phyloP scores from a whole-genome alignment of 2,888 invertebrate species.

The Drosophila borealis region DNA sequence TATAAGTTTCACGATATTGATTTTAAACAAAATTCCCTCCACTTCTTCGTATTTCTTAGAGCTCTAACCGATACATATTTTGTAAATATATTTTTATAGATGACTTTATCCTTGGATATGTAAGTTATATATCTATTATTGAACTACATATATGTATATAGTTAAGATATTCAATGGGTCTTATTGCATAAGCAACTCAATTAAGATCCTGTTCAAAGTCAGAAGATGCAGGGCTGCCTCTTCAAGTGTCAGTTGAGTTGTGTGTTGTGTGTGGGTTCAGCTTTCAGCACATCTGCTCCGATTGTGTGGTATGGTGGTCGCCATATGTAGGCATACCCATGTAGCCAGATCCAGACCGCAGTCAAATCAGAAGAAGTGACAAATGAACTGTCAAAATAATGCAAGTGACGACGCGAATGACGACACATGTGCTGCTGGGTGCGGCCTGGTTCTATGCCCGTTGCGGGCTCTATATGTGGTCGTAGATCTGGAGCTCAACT shows the following conservation, averaged over 20 bases:
- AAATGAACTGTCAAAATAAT: constrained; percentile 78
- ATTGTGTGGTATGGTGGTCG: constrained; percentile 42
- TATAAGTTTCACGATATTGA: no score
- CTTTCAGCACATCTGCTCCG: constrained; percentile 49
- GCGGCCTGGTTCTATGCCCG: constrained; percentile 40
- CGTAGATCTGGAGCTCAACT: constrained; percentile 27
- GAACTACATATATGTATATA: no score
- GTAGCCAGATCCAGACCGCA: constrained; percentile 39
- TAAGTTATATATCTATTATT: no score
- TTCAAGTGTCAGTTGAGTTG: constrained; percentile 35
- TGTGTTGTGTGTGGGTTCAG: constrained; percentile 44
- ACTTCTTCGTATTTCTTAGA: no score
- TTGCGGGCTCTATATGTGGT: not conserved
- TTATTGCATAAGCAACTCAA: constrained; percentile 24
- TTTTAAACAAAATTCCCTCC: no score
- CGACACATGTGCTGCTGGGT: constrained; percentile 66
- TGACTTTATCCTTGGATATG: no score
- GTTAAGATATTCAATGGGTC: not conserved
- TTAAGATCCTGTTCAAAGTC: constrained; percentile 33
- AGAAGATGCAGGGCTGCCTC: constrained; percentile 8
- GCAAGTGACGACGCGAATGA: constrained; percentile 69
- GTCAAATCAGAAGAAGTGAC: constrained; percentile 73
- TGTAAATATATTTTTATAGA: no score
- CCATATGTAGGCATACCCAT: constrained; percentile 47
- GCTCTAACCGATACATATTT: no score